phyloP scores from a whole-genome alignment of 2,888 invertebrate genomes.

The Anthrax anthrax region DNA sequence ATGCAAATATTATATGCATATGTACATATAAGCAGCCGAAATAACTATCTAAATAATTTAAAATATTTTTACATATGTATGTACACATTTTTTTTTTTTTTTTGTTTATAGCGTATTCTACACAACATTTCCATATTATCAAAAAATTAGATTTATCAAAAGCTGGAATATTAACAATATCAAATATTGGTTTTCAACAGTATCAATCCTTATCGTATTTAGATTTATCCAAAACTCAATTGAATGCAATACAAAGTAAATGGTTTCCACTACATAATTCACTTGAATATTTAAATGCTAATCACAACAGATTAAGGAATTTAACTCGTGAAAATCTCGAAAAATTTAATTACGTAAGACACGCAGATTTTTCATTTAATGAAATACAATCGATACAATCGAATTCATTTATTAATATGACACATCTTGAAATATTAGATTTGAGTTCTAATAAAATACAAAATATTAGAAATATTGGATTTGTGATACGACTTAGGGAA shows the following conservation, averaged over 20 bases:
- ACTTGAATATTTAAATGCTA: constrained; percentile 22
- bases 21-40: too few relatives aligned
- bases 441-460: constrained; percentile 22
- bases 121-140: too few relatives aligned
- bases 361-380: constrained; percentile 25
- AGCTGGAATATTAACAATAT: constrained; percentile 16
- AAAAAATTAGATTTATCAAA: constrained; percentile 20
- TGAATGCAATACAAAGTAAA: constrained; percentile 14
- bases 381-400: constrained; percentile 14
- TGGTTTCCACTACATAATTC: constrained; percentile 17
- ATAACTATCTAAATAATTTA: too few relatives aligned
- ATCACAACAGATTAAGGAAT: constrained; percentile 19
- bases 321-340: constrained; percentile 16
- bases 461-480: constrained; percentile 16
- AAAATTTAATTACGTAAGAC: constrained; percentile 17
- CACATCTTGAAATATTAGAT: constrained; percentile 19
- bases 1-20: too few relatives aligned
- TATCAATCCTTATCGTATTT: constrained; percentile 18
- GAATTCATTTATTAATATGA: constrained; percentile 16
- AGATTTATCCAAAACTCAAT: constrained; percentile 22
- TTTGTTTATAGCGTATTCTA: too few relatives aligned
- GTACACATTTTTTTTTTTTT: too few relatives aligned
- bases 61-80: too few relatives aligned
- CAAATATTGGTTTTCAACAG: constrained; percentile 19
- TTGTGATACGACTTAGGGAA: constrained; percentile 16